Evolutionary conservation across 2,113 vertebrate species (phyloP).

Genomic region (Dolichotis patagonum): DNA sequence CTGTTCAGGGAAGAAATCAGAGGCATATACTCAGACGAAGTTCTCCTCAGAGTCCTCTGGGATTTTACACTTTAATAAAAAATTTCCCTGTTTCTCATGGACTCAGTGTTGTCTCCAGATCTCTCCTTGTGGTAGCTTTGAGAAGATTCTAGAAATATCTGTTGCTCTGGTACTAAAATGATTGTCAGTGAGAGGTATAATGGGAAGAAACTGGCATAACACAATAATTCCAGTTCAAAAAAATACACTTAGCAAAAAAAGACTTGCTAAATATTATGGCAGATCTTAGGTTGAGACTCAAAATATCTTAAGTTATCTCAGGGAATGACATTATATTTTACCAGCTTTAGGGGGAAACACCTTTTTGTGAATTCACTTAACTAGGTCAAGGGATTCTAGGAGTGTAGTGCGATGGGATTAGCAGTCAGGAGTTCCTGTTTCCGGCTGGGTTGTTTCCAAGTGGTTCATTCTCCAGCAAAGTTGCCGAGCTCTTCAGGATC

Average conservation of each 20-base stretch:
- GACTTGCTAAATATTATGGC: constrained; percentile 66
- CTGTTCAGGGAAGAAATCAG: neutral
- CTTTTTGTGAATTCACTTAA: constrained; percentile 1
- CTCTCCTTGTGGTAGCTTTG: neutral
- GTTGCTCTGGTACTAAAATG: constrained; percentile 1
- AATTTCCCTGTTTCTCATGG: neutral
- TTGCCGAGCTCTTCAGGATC: neutral
- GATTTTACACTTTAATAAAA: neutral
- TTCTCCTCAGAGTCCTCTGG: neutral
- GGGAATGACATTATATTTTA: constrained; percentile 30
- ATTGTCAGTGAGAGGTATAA: constrained; percentile 42
- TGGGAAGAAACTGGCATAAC: constrained; percentile 9
- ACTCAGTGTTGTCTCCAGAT: neutral
- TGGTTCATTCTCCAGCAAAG: neutral
- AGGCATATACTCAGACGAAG: neutral
- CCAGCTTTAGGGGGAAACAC: constrained; percentile 32
- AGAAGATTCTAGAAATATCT: constrained; percentile 55
- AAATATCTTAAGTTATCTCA: constrained; percentile 53
- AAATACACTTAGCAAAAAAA: constrained; percentile 52
- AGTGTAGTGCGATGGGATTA: neutral
- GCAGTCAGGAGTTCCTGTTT: neutral
- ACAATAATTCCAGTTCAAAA: constrained; percentile 48
- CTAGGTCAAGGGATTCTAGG: constrained; percentile 49
- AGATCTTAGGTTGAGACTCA: constrained; percentile 55
- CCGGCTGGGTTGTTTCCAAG: neutral